Conservation (phyloP, 2,113 vertebrate genomes). For the Corynorhinus townsendii region DNA sequence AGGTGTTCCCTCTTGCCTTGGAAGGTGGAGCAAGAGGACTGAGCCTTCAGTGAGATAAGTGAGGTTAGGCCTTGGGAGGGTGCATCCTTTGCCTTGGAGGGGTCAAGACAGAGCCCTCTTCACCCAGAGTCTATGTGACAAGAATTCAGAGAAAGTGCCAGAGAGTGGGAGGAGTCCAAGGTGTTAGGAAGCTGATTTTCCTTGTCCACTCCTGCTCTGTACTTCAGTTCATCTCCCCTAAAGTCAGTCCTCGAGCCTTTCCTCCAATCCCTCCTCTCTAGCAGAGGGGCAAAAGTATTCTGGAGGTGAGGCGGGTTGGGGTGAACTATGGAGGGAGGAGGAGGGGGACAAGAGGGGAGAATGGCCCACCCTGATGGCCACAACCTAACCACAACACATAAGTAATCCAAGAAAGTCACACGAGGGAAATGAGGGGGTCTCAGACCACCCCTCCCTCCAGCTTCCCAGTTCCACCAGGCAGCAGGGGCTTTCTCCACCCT, state of each 20-base stretch:
- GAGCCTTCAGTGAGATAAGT: not conserved
- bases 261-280: not conserved
- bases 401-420: conserved; percentile 58
- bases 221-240: not conserved
- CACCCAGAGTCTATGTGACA: conserved; percentile 28
- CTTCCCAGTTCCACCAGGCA: conserved; percentile 47
- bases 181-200: not conserved
- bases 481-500: not conserved
- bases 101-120: conserved; percentile 30
- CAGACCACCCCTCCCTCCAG: conserved; percentile 30
- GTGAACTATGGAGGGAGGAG: not conserved
- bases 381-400: conserved; percentile 57
- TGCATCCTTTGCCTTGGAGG: conserved; percentile 18
- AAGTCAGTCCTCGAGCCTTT: not conserved
- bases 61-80: not conserved
- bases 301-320: not conserved
- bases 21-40: not conserved
- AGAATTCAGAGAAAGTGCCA: conserved; percentile 27
- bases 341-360: not conserved
- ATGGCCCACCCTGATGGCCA: not conserved
- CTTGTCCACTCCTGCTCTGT: not conserved
- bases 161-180: not conserved
- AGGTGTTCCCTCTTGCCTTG: not conserved
- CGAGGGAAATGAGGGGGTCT: conserved; percentile 24
- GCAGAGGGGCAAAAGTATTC: not conserved